Evolutionary conservation across 2,113 vertebrate species (phyloP).

Genomic region (Pteronura brasiliensis): DNA sequence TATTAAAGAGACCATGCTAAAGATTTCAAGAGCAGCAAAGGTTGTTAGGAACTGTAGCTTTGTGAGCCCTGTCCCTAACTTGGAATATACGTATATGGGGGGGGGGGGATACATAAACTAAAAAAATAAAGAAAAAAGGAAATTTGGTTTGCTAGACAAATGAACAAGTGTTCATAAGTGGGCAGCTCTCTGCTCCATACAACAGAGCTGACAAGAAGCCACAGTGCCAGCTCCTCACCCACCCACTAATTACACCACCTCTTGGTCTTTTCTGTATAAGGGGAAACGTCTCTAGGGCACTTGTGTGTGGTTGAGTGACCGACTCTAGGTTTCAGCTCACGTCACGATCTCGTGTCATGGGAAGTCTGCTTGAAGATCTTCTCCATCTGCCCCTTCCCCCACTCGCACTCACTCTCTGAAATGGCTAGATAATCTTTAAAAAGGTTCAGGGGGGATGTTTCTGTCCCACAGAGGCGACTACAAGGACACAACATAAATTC

Average conservation of each 20-base stretch:
- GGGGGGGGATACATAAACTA: neutral
- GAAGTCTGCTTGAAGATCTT: neutral
- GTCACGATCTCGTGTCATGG: neutral
- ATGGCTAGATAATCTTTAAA: neutral
- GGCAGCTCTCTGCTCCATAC: neutral
- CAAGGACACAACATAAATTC: neutral
- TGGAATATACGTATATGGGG: neutral
- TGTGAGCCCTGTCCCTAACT: neutral
- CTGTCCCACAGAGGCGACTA: neutral
- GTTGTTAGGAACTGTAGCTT: neutral
- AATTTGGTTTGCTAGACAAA: neutral
- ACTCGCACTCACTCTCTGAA: neutral
- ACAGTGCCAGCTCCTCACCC: neutral
- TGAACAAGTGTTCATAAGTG: neutral
- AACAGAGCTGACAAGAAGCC: neutral
- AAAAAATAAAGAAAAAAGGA: neutral
- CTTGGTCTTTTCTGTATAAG: neutral
- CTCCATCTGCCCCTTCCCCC: neutral
- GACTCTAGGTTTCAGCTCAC: neutral
- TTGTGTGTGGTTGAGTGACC: neutral
- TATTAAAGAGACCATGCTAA: neutral
- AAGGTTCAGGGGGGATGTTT: neutral
- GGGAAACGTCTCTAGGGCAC: neutral
- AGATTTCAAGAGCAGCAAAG: neutral
- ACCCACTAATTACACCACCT: neutral